Conservation (phyloP, 1,140 invertebrate species). For the Drosophila eugracilis region DNA sequence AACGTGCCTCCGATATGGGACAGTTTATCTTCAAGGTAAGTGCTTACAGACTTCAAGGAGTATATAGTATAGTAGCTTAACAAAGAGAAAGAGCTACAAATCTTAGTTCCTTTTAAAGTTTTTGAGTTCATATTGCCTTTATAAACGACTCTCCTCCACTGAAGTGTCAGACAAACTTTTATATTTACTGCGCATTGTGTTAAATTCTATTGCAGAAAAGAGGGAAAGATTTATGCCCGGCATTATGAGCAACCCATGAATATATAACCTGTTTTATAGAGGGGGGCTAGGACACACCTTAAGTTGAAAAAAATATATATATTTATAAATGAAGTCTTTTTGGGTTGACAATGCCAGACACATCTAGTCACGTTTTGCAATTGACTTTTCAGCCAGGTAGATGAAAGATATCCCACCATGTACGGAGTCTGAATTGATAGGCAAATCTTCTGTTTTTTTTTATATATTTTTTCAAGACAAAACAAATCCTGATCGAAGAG, state of each 20-base stretch:
- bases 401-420: constrained; percentile 17
- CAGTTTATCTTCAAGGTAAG: constrained; percentile 89
- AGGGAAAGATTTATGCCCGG: constrained; percentile 68
- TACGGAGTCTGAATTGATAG: constrained; percentile 25
- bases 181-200: constrained; percentile 69
- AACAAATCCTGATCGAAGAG: constrained; percentile 26
- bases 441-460: constrained; percentile 28
- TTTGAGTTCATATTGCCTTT: neutral
- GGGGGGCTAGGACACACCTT: constrained; percentile 64
- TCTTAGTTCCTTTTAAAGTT: neutral
- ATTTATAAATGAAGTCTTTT: constrained; percentile 65
- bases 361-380: constrained; percentile 71
- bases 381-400: constrained; percentile 51
- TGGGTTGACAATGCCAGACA: constrained; percentile 46
- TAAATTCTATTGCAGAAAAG: constrained; percentile 56
- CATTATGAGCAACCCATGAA: constrained; percentile 51
- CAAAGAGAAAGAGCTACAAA: constrained; percentile 1
- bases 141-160: neutral
- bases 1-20: constrained; percentile 89
- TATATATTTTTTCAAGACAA: no score
- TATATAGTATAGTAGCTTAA: neutral
- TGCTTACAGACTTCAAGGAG: neutral
- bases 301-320: constrained; percentile 18
- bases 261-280: constrained; percentile 20
- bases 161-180: constrained; percentile 9